phyloP scores from a whole-genome alignment of 2,888 invertebrate genomes.

The Tillus elongatus region DNA sequence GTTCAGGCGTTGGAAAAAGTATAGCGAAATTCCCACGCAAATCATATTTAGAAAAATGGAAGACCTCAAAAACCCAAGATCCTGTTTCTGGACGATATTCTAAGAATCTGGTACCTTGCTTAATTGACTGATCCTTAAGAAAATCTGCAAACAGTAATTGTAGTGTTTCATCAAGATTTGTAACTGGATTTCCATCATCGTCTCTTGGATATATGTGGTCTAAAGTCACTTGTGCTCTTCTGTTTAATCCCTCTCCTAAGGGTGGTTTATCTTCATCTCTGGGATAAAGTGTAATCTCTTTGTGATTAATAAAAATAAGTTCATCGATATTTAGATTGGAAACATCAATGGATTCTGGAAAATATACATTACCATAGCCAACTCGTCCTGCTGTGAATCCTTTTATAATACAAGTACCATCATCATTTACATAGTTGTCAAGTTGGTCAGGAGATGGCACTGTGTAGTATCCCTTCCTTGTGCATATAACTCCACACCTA shows the following conservation, averaged over 20 bases:
- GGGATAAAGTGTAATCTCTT: constrained; percentile 93
- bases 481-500: constrained; percentile 68
- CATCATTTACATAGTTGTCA: constrained; percentile 57
- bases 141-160: constrained; percentile 80
- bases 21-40: too few relatives aligned
- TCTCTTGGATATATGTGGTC: constrained; percentile 93
- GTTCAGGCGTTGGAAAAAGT: too few relatives aligned
- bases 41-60: constrained; percentile 93
- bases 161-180: constrained; percentile 64
- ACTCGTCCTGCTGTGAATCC: constrained; percentile 81
- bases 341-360: constrained; percentile 75
- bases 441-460: constrained; percentile 79
- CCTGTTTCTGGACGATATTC: constrained; percentile 94
- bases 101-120: constrained; percentile 82
- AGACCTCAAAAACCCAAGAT: constrained; percentile 93
- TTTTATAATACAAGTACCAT: constrained; percentile 74
- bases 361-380: constrained; percentile 86
- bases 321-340: constrained; percentile 79
- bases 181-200: constrained; percentile 71
- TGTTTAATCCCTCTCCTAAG: constrained; percentile 76
- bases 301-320: constrained; percentile 83
- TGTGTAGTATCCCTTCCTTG: constrained; percentile 82
- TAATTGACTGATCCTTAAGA: constrained; percentile 72
- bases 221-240: constrained; percentile 82
- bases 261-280: constrained; percentile 82